Conservation (phyloP, 2,113 vertebrate genomes). For the Alligator mississippiensis region DNA sequence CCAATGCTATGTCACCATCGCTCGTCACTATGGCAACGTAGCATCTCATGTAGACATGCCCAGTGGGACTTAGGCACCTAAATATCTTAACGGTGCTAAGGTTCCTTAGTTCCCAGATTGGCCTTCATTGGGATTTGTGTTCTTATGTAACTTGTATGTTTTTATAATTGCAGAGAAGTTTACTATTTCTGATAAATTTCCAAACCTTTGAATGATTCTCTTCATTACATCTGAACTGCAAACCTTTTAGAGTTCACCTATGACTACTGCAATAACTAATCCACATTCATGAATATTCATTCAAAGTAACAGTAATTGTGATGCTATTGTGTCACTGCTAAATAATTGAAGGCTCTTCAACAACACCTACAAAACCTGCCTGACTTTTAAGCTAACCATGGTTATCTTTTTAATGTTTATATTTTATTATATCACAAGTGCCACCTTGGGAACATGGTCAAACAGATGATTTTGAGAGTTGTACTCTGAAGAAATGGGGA, state of each 20-base stretch:
- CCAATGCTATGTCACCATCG: too few relatives aligned
- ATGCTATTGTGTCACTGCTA: constrained; percentile 45
- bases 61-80: too few relatives aligned
- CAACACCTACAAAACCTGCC: constrained; percentile 53
- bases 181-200: neutral
- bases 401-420: constrained; percentile 56
- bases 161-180: neutral
- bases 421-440: constrained; percentile 64
- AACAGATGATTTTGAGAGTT: constrained; percentile 70
- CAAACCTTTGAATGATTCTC: neutral
- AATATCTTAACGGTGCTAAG: too few relatives aligned
- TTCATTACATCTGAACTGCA: neutral
- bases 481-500: constrained; percentile 42
- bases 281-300: constrained; percentile 62
- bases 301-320: constrained; percentile 18
- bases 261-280: neutral
- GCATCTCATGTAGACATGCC: too few relatives aligned
- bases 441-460: constrained; percentile 50
- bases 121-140: neutral
- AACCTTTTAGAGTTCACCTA: constrained; percentile 5
- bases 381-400: constrained; percentile 57
- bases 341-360: constrained; percentile 48
- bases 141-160: neutral
- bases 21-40: too few relatives aligned
- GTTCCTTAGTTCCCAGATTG: neutral